These are phyloP conservation scores for Lepidurus packardi DNA, from an alignment of 1,140 invertebrate genomes.

Conservation along the genomic window DNA sequence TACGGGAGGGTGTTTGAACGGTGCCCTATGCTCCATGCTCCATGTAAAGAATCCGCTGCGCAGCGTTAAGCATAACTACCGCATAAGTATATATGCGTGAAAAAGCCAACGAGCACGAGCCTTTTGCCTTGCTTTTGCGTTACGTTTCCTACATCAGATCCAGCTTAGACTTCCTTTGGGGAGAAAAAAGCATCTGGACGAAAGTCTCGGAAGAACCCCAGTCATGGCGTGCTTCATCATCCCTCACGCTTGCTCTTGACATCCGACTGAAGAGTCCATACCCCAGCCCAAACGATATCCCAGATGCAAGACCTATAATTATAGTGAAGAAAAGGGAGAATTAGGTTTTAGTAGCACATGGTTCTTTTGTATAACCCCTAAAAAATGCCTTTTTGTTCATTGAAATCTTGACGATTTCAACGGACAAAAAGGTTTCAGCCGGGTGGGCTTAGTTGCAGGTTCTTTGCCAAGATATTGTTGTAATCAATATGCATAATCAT, in stretches of 20 bases:
- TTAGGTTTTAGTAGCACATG: slow-evolving; percentile 3
- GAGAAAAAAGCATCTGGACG: slow-evolving; percentile 8
- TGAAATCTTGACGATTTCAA: neutral
- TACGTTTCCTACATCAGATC: too few relatives aligned
- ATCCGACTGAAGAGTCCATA: neutral
- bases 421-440: neutral
- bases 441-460: neutral
- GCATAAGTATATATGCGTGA: neutral
- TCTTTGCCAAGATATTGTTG: neutral
- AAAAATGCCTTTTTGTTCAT: neutral
- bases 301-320: neutral
- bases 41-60: neutral
- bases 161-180: neutral
- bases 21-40: neutral
- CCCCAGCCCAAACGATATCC: neutral
- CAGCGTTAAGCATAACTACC: neutral
- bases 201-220: neutral
- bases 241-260: slow-evolving; percentile 5
- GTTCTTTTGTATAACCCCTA: neutral
- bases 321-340: neutral
- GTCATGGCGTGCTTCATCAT: slow-evolving; percentile 5
- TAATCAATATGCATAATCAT: slow-evolving; percentile 22
- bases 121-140: neutral
- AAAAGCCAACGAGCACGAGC: neutral
- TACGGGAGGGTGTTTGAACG: neutral